Evolutionary conservation across 1,140 invertebrate genomes (phyloP), one percentile per base, ranked within the genome.

Genomic region (Parapsyche elsis): DNA sequence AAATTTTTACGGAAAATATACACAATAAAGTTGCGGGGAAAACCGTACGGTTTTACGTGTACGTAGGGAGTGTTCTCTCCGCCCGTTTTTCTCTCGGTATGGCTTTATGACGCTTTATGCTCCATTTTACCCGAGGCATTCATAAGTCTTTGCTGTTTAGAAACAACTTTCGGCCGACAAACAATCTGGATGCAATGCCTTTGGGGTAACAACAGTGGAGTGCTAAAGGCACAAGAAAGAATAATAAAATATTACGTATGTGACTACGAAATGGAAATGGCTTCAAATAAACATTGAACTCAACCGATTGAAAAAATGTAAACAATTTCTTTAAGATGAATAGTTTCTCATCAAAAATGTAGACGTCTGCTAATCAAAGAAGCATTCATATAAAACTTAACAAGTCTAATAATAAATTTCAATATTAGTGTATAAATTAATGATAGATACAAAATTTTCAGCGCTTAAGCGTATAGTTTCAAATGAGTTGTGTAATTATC

Each of bases 71-170:
- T 14, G 49, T 16, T 53, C 26, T 67, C 24, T 9, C 24, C 23
- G 64, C 64, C 24, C 64, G 64, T 73, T 73, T 38, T 38, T 49
- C 67, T 73, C 71, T 73, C 30, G 10, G 44, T 71, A 14, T 75
- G 71, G 53, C 76, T 75, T 81, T 81, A 81, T 78, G 59, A 53
- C 57, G 70, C 53, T 80, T 78, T 77, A 44, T 74, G 78, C 75
- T 80, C 76, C 81, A 78, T 82, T 82, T 82, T 80, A 80, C 73
- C 73, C 78, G 24, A 64, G 64, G 78, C 67, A 77, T 82, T 82
- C 75, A 77, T 80, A 82, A 82, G 81, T 73, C 76, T 79, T 78
- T 71, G 24, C 26, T n/a, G 59, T 26, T 24, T n/a, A 44, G 19
- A 45, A 57, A 67, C 75, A 76, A 73, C 57, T 77, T 59, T 24